Base-by-base conservation (phyloP, 1,140 invertebrate species). In the Pinna nobilis region DNA sequence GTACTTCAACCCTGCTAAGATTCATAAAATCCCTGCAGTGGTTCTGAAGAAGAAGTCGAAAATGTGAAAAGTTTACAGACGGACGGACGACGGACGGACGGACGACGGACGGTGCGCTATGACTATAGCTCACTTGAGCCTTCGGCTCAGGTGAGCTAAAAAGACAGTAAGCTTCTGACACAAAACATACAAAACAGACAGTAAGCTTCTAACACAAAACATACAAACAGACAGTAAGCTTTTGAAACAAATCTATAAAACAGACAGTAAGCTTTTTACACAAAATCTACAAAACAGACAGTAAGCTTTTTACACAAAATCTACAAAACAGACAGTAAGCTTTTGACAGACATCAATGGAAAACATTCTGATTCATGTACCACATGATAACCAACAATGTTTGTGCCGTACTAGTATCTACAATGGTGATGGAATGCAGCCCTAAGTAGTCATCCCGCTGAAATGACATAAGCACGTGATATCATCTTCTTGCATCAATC, bases 231-330 rank as follows among this genome's bases (percentile, higher is more conserved):
- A 33, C 55, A n/a, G n/a, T n/a, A n/a, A n/a, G n/a, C n/a, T n/a
- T n/a, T n/a, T n/a, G n/a, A n/a, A n/a, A n/a, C 25, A 74, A 47
- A 50, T 57, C 39, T 74, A 65, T 28, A 74, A 49, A 32, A 74
- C 33, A 47, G 49, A 30, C 28, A n/a, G n/a, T n/a, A n/a, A n/a
- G n/a, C n/a, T n/a, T n/a, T n/a, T n/a, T n/a, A n/a, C n/a, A n/a
- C 25, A 74, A 47, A 50, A 74, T 57, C 39, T 74, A 65, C 25
- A 74, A 49, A 32, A 74, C 33, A 47, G 49, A 30, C 28, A 69
- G 66, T 37, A 74, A 74, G 13, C 71, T 74, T 32, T 64, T 50
- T 49, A 60, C 30, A 41, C 39, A 15, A 11, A 23, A 41, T 28
- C 28, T 15, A 59, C 18, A 25, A 49, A 15, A 59, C 18, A 59